phyloP scores from a whole-genome alignment of 2,888 invertebrate genomes.

The Cheilosia vulpina region DNA sequence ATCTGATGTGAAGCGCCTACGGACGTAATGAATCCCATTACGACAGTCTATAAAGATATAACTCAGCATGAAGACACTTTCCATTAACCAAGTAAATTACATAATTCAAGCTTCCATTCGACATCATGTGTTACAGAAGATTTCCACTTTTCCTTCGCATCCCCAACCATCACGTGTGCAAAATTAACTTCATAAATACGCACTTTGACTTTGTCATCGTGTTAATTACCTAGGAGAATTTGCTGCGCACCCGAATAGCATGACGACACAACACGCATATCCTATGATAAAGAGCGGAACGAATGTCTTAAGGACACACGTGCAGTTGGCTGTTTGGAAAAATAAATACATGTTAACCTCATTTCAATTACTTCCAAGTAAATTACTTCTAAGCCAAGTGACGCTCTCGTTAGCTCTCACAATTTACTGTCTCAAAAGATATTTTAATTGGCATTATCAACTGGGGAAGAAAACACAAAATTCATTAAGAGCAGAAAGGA shows the following conservation, averaged over 20 bases:
- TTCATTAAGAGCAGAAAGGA: slow-evolving; percentile 15
- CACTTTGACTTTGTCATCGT: slow-evolving; percentile 6
- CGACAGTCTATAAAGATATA: no score
- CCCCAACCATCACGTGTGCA: neutral
- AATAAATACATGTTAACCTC: slow-evolving; percentile 1
- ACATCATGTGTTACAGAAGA: neutral
- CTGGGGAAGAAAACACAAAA: neutral
- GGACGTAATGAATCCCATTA: no score
- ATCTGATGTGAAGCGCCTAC: no score
- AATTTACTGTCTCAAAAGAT: slow-evolving; percentile 31
- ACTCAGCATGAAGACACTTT: no score
- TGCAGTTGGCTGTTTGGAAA: neutral
- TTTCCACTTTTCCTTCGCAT: neutral
- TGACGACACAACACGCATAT: neutral
- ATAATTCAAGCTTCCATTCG: neutral
- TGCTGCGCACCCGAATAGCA: neutral
- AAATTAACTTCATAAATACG: slow-evolving; percentile 12
- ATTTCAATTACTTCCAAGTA: slow-evolving; percentile 6
- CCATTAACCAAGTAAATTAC: no score
- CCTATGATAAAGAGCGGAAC: neutral
- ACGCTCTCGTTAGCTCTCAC: neutral
- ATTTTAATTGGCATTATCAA: slow-evolving; percentile 9
- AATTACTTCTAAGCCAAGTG: slow-evolving; percentile 34
- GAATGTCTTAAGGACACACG: neutral
- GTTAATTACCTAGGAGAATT: slow-evolving; percentile 12